Evolutionary conservation across 35 echinoderm and acorn worm species (phyloP), one percentile per base, ranked within the genome.

Genomic region (Apostichopus parvimensis): DNA sequence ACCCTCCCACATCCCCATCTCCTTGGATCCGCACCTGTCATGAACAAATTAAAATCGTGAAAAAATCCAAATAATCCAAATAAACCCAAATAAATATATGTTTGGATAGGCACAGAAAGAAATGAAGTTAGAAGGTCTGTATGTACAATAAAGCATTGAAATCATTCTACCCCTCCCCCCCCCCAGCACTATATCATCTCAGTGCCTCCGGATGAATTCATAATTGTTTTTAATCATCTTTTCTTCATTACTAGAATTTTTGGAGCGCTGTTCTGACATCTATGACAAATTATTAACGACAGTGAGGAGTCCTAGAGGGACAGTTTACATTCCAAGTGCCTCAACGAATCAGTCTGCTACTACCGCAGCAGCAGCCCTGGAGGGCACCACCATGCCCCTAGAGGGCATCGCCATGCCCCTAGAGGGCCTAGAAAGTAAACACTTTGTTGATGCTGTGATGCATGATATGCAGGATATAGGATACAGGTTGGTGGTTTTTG

Each of bases 291-390:
- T 96, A 56, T 57, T 95, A 13, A 92, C 90, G 26, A 79, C 94
- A 9, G 86, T 91, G 10, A 95, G 78, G 52, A 98, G 97, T 60
- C 97, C 97, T 5, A 78, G 97, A 82, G 97, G 95, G 24, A 91
- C 97, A 60, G 97, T 98, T 6, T 95, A 95, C 77, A 95, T 98
- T 68, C 97, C 97, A 14, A 95, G 97, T 66, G 94, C 89, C 17
- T 78, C 72, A 0, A 62, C 57, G 1, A 68, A 52, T 11, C 71
- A 79, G 89, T 79, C 89, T 77, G 56, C 53, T 57, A 17, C 34
- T 4, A 45, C 34, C 4, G 34, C 34, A 4, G 34, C 73, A 20
- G 58, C 58, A 8, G 7, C 58, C 12, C 8, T 12, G 58, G 7
- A 34, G 14, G 59, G 56, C 23, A 9, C 8, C n/a, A 55, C 77